phyloP scores from a whole-genome alignment of 2,888 invertebrate genomes.

The Timema podura region DNA sequence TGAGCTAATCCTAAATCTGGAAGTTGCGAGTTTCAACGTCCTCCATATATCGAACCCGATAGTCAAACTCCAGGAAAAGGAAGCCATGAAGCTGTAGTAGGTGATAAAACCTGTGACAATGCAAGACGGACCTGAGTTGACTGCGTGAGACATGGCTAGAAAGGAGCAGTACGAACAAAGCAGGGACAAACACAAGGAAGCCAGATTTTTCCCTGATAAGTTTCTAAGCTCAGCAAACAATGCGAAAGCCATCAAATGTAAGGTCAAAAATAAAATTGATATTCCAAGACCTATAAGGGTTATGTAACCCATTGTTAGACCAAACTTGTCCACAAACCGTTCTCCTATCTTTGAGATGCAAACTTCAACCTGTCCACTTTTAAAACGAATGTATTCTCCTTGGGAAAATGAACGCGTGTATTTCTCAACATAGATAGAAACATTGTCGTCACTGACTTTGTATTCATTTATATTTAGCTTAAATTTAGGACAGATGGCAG shows the following conservation, averaged over 20 bases:
- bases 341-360: neutral
- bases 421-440: neutral
- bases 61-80: constrained; percentile 53
- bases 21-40: constrained; percentile 45
- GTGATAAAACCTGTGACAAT: constrained; percentile 44
- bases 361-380: neutral
- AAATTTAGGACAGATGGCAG: neutral
- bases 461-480: neutral
- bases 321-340: constrained; percentile 4
- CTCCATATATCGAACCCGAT: constrained; percentile 50
- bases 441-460: neutral
- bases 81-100: constrained; percentile 49
- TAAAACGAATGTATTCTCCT: neutral
- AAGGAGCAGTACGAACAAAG: constrained; percentile 47
- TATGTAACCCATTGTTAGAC: constrained; percentile 40
- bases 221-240: constrained; percentile 48
- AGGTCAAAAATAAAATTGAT: constrained; percentile 45
- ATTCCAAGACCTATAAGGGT: constrained; percentile 46
- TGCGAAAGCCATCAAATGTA: constrained; percentile 46
- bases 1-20: constrained; percentile 44
- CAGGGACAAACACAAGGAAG: constrained; percentile 48
- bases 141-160: constrained; percentile 36
- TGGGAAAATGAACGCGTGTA: neutral
- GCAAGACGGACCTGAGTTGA: constrained; percentile 38
- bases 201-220: constrained; percentile 50